Evolutionary conservation across 1,140 invertebrate genomes (phyloP).

Genomic region (Protaetia brevitarsis): DNA sequence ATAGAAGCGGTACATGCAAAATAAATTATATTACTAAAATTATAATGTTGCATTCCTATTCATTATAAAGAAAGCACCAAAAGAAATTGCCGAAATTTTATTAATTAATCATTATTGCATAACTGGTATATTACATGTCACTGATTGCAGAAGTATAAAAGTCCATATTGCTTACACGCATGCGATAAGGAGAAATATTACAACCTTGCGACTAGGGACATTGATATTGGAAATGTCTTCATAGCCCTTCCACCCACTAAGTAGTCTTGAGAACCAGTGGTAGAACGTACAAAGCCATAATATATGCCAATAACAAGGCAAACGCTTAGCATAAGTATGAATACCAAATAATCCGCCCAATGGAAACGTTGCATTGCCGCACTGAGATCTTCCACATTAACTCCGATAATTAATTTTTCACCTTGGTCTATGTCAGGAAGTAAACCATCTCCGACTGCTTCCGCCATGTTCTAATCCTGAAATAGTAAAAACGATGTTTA

Average conservation of each 20-base stretch:
- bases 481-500: too few species aligned
- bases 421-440: constrained; percentile 32
- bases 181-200: neutral
- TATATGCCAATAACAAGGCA: constrained; percentile 75
- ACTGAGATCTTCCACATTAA: constrained; percentile 58
- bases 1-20: too few species aligned
- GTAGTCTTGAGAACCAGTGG: constrained; percentile 70
- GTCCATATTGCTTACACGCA: neutral
- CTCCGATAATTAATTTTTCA: constrained; percentile 33
- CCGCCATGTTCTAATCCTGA: too few species aligned
- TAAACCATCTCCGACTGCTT: constrained; percentile 29
- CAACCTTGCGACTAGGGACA: constrained; percentile 77
- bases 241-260: constrained; percentile 81
- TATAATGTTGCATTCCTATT: too few species aligned
- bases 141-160: too few species aligned
- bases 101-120: too few species aligned
- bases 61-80: too few species aligned
- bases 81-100: too few species aligned
- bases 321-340: constrained; percentile 65
- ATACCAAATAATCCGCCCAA: constrained; percentile 67
- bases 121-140: too few species aligned
- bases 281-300: constrained; percentile 71
- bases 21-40: too few species aligned
- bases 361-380: constrained; percentile 63
- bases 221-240: constrained; percentile 73